Evolutionary conservation across 1,140 invertebrate species (phyloP), one percentile per base, ranked within the genome.

Genomic region (Hylyphantes graminicola): DNA sequence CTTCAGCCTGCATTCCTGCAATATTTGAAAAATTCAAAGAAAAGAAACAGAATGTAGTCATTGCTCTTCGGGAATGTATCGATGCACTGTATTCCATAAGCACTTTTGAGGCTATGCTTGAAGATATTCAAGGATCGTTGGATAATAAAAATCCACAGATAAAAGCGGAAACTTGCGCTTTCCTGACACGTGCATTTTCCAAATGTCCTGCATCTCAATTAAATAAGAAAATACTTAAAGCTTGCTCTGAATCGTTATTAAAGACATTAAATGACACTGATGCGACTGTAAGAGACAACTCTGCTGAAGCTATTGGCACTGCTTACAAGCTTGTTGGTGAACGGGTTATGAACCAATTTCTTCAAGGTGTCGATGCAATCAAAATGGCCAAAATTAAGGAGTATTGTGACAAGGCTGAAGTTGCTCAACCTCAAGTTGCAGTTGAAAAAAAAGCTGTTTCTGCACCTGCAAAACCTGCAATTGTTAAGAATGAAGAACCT

Each of bases 301-400:
- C 95, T 3, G 94, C 95, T 7, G 95, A 97, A 89, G 97, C 97
- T 2, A 89, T 99, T 10, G 98, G 97, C n/a, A 97, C 96, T 0
- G 93, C 96, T 3, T 94, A 97, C 91, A 99, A 98, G 90, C 92
- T 98, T 3, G 94, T 98, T 12, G 95, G 97, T 19, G 98, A 99
- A 88, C 98, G 97, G 90, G 92, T 93, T 15, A 94, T 99, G 68
- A 92, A 92, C 61, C 94, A 96, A 0, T 96, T 98, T 88, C 91
- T 99, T 17, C 92, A 92, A 7, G 97, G 98, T 89, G 90, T 99
- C 5, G 97, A 96, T 89, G 93, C 94, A 61, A 89, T 98, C 7
- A 99, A 99, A 90, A 94, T 98, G 93, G 92, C 93, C 35, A 99
- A 99, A 81, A 97, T 99, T 17, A 97, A 98, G 90, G 98, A 99